Evolutionary conservation across 2,888 invertebrate genomes (phyloP).

Genomic region (Mimachlamys varia): DNA sequence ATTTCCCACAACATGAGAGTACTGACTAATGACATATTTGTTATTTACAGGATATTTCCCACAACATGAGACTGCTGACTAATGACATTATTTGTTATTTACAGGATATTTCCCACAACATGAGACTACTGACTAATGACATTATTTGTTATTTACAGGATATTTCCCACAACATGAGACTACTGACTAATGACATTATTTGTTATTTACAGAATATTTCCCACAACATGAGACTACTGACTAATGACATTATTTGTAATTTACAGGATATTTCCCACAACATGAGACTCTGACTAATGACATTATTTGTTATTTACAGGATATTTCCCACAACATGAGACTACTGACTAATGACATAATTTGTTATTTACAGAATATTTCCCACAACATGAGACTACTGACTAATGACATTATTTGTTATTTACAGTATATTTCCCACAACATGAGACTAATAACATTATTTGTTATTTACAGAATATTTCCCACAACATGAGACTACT

Average conservation of each 20-base stretch:
- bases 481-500: conserved; percentile 74
- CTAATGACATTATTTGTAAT: conserved; percentile 67
- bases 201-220: conserved; percentile 71
- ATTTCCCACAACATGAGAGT: conserved; percentile 75
- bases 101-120: conserved; percentile 76
- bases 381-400: conserved; percentile 73
- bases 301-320: conserved; percentile 61
- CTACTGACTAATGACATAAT: conserved; percentile 74
- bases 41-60: conserved; percentile 76
- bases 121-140: conserved; percentile 76
- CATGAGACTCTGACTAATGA: conserved; percentile 77
- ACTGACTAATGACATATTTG: conserved; percentile 77
- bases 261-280: conserved; percentile 75
- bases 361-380: conserved; percentile 69
- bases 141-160: conserved; percentile 65
- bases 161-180: conserved; percentile 75
- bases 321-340: conserved; percentile 75
- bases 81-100: conserved; percentile 63
- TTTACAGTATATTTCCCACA: conserved; percentile 74
- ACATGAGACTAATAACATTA: conserved; percentile 73
- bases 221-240: conserved; percentile 74
- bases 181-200: conserved; percentile 73
- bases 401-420: conserved; percentile 69
- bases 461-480: conserved; percentile 68
- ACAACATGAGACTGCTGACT: conserved; percentile 75